Percentiles rank a stretch among this genome's conserved stretches.
Evolutionary conservation across 1,140 invertebrate genomes (phyloP).

Genomic region (Leptinotarsa defecta): DNA sequence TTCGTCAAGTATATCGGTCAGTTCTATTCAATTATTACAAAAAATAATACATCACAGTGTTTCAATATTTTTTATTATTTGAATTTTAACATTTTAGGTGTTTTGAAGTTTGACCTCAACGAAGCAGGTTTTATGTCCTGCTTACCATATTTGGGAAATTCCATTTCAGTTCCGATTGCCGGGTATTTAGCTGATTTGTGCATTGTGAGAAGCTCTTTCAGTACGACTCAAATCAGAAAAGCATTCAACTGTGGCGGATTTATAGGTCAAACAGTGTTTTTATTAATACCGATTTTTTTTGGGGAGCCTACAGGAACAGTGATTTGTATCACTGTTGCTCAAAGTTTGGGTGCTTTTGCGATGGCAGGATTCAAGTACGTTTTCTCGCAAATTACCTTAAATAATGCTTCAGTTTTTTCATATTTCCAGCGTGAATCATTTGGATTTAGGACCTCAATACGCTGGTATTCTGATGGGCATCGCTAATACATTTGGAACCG

Average conservation of each 20-base stretch:
- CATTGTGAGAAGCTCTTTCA: conserved; percentile 65
- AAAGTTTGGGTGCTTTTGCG: conserved; percentile 86
- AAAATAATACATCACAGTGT: too few relatives aligned
- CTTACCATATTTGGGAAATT: conserved; percentile 86
- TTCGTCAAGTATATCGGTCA: too few relatives aligned
- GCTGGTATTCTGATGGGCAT: conserved; percentile 85
- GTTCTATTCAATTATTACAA: too few relatives aligned
- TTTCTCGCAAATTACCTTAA: not conserved
- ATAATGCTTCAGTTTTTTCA: not conserved
- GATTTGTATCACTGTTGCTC: conserved; percentile 79
- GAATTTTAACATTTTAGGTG: conserved; percentile 56
- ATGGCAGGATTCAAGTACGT: conserved; percentile 85
- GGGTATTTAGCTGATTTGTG: conserved; percentile 83
- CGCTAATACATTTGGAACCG: conserved; percentile 85
- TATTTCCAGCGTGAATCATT: conserved; percentile 76
- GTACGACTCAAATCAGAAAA: conserved; percentile 75
- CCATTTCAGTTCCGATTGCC: conserved; percentile 74
- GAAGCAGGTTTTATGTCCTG: conserved; percentile 82
- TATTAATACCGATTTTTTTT: conserved; percentile 64
- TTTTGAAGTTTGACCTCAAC: conserved; percentile 71
- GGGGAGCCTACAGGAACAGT: conserved; percentile 70
- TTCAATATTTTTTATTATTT: too few relatives aligned
- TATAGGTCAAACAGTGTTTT: conserved; percentile 80
- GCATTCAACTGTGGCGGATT: conserved; percentile 81
- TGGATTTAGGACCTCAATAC: conserved; percentile 85